Evolutionary conservation across 2,888 invertebrate genomes (phyloP).

Genomic region (Sisyra nigra): DNA sequence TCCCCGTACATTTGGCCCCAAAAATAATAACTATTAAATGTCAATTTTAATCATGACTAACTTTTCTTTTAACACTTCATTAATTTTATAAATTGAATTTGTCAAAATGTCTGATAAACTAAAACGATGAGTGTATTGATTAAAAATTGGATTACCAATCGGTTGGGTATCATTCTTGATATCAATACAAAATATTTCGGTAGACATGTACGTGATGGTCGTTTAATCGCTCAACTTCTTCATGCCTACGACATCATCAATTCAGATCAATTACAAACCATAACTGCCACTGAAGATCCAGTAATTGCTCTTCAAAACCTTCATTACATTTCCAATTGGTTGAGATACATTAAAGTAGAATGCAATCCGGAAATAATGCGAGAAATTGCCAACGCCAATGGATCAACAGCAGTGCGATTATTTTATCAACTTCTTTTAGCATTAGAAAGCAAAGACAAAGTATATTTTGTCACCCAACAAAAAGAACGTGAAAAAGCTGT

Average conservation of each 20-base stretch:
- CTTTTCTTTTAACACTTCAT: too few species aligned
- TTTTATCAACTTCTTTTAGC: constrained; percentile 44
- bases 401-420: constrained; percentile 33
- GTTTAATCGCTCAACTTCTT: constrained; percentile 36
- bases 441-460: constrained; percentile 38
- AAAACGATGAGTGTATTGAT: constrained; percentile 37
- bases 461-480: constrained; percentile 35
- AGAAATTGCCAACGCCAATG: constrained; percentile 32
- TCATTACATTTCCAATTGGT: constrained; percentile 33
- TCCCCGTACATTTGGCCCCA: too few species aligned
- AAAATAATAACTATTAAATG: too few species aligned
- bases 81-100: too few species aligned
- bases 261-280: constrained; percentile 31
- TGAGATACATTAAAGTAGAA: constrained; percentile 31
- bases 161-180: constrained; percentile 35
- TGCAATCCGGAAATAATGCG: constrained; percentile 29
- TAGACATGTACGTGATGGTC: constrained; percentile 37
- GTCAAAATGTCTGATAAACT: too few species aligned
- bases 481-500: constrained; percentile 22
- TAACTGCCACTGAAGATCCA: constrained; percentile 20
- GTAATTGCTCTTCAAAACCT: constrained; percentile 28
- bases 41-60: too few species aligned
- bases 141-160: constrained; percentile 39
- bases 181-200: constrained; percentile 38
- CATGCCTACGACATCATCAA: constrained; percentile 40